phyloP scores from a whole-genome alignment of 2,888 invertebrate genomes.

The Stratiomys singularior region DNA sequence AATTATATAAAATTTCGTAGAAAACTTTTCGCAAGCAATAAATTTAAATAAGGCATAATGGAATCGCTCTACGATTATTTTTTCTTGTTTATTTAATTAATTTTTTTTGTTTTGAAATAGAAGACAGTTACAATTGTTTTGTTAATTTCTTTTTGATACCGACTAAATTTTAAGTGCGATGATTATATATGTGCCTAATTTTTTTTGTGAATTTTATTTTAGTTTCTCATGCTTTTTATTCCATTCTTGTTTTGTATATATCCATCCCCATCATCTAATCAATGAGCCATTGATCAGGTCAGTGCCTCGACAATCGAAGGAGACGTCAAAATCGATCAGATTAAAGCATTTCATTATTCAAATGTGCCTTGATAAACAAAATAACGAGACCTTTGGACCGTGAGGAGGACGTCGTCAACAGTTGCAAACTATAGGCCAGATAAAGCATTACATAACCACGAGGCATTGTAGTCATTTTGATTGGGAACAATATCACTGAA shows the following conservation, averaged over 20 bases:
- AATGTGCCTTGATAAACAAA: neutral
- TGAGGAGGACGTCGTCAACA: neutral
- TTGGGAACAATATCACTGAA: slow-evolving; percentile 18
- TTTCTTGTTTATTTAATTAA: neutral
- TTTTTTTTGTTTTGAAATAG: too few relatives aligned
- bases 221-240: neutral
- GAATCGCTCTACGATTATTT: neutral
- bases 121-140: neutral
- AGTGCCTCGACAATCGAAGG: neutral
- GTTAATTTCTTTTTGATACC: neutral
- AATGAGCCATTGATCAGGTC: neutral
- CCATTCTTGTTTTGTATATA: neutral
- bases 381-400: too few relatives aligned
- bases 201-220: neutral
- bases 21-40: slow-evolving; percentile 19
- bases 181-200: slow-evolving; percentile 19
- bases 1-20: slow-evolving; percentile 34
- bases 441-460: slow-evolving; percentile 3
- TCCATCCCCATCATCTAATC: neutral
- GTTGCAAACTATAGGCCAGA: neutral
- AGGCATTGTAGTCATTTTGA: neutral
- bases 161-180: slow-evolving; percentile 26
- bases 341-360: neutral
- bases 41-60: slow-evolving; percentile 28
- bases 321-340: neutral